These are phyloP conservation scores for Maniola jurtina DNA, from an alignment of 1,140 invertebrate genomes.

Conservation along the genomic window DNA sequence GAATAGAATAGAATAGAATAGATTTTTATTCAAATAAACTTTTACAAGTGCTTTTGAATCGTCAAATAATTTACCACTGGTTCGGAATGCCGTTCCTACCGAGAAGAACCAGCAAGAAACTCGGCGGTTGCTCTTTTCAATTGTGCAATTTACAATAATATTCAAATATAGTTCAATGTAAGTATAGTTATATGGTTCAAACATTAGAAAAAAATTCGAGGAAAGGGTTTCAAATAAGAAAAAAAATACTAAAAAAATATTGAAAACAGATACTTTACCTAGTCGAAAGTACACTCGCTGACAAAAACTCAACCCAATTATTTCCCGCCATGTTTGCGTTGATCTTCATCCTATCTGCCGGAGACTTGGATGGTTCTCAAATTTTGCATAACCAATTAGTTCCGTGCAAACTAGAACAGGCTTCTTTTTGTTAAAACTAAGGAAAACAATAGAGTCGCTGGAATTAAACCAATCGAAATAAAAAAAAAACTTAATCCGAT, in stretches of 20 bases:
- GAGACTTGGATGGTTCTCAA: conserved; percentile 70
- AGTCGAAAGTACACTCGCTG: conserved; percentile 29
- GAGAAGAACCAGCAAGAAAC: no score
- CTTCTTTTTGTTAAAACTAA: conserved; percentile 38
- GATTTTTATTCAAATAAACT: no score
- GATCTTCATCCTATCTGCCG: conserved; percentile 58
- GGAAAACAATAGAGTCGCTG: not conserved
- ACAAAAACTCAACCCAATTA: conserved; percentile 53
- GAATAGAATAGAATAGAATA: no score
- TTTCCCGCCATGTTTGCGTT: conserved; percentile 48
- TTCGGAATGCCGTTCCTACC: no score
- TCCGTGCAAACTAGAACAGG: conserved; percentile 64
- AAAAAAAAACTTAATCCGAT: no score
- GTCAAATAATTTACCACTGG: no score
- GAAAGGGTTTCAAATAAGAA: not conserved
- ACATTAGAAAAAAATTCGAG: no score
- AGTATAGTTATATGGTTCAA: no score
- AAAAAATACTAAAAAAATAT: not conserved
- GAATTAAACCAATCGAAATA: not conserved
- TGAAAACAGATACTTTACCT: not conserved
- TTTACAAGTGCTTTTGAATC: no score
- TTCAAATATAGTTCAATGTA: no score
- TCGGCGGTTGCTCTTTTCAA: no score
- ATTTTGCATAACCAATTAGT: conserved; percentile 76
- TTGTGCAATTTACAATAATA: no score